Evolutionary conservation across 2,888 invertebrate genomes (phyloP), one percentile per base, ranked within the genome.

Genomic region (Frankliniella intonsa): DNA sequence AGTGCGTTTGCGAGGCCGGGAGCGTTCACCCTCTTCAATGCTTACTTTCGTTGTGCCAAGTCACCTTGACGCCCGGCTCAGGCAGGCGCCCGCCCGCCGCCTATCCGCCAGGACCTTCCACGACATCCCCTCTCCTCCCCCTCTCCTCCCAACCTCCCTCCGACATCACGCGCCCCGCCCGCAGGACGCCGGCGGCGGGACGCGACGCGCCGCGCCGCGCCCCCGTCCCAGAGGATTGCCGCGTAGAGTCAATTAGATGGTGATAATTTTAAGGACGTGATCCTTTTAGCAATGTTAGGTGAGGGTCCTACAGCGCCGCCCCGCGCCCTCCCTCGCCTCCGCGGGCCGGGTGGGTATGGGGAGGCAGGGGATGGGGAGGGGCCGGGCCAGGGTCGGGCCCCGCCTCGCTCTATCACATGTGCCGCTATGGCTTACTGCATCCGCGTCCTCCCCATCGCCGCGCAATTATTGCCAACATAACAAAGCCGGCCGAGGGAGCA

Each of bases 261-360:
- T 76, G 69, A 76, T 76, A 76, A 76, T 76, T 76, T 76, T 25
- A 76, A 76, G 25, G 69, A 76, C 69, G 69, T 76, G 69, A 76
- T 76, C 69, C 69, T 76, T 76, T 76, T 76, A 76, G 69, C 69
- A 76, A 76, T 76, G 69, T 25, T 22, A 76, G 69, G 69, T 76
- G 69, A 22, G 69, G 22, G 55, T 0, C 22, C 69, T 22, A 10
- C 22, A 12, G 14, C 14, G 55, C 55, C 7, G 55, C 55, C 3
- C 38, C 38, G 38, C 38, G 38, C 38, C 38, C 38, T 5, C 22
- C 69, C 22, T n/a, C 22, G 22, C 0, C 38, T 38, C 3, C 25
- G 69, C 25, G 11, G 11, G 9, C 69, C 22, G 25, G 69, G 69
- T 55, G 22, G 69, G 11, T 17, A 69, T 69, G n/a, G n/a, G n/a